A percentile compares a stretch with the other conserved stretches of the same genome.
Evolutionary conservation across 2,113 vertebrate genomes (phyloP).

Genomic region (Tilapia sparmanii): DNA sequence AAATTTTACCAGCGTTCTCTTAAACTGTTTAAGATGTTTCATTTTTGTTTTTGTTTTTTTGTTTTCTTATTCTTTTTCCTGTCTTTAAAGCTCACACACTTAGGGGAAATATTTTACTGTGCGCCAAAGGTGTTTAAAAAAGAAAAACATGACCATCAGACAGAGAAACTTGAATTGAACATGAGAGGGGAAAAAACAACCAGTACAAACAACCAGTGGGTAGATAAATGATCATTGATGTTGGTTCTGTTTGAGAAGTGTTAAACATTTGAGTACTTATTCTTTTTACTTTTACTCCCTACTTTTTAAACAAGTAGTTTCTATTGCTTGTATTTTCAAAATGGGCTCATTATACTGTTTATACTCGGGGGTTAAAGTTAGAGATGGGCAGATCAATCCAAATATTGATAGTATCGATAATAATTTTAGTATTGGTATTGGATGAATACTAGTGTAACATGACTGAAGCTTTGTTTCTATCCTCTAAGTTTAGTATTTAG

Average conservation of each 20-base stretch:
- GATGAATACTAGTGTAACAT: not conserved
- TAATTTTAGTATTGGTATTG: not conserved
- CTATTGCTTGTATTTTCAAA: not conserved
- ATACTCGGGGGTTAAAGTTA: not conserved
- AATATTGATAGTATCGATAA: not conserved
- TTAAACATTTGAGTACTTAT: not conserved
- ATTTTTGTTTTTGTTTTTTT: not conserved
- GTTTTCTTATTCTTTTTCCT: not conserved
- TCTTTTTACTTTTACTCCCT: not conserved
- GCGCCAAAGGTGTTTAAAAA: not conserved
- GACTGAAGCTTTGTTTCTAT: not conserved
- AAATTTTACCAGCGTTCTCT: not conserved
- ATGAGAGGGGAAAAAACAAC: not conserved
- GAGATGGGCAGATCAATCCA: not conserved
- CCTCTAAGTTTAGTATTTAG: not conserved
- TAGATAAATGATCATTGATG: not conserved
- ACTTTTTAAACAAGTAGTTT: not conserved
- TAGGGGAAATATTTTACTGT: not conserved
- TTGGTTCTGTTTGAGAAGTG: not conserved
- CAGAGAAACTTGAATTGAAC: not conserved
- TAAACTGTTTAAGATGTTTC: not conserved
- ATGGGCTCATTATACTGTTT: not conserved
- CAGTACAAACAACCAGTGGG: not conserved
- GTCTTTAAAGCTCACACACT: not conserved
- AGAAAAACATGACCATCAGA: not conserved